Evolutionary conservation across 30 jellyfish, hydroid and myxozoan species (phyloP), one percentile per base, ranked within the genome.

Genomic region (Turritopsis dohrnii): DNA sequence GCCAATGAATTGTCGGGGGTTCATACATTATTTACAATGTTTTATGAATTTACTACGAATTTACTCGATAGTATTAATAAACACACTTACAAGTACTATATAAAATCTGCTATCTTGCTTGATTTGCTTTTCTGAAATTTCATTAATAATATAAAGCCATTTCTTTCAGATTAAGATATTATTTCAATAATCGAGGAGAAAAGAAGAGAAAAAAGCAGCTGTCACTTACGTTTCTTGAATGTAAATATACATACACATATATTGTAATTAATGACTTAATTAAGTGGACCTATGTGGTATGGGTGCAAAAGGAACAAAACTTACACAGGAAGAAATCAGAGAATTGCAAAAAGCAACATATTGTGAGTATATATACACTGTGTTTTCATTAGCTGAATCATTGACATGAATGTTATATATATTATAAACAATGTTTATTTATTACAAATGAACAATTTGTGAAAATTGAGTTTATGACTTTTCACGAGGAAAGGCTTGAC

Each of bases 281-380:
- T 41, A 41, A 41, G 60, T 41, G 60, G 60, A 41, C 60, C 60
- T 41, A 41, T 27, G 13, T 16, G 28, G 52, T 74, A 89, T 91
- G 97, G 97, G 97, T 31, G 96, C 89, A 85, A 91, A 91, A 84
- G 97, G 97, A 72, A 91, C 96, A 69, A 91, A 91, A 52, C 88
- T 91, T 18, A 83, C 96, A 17, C 97, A 84, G 81, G 97, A 91
- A 18, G 97, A 91, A 76, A 84, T 91, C 71, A 89, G 96, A 83
- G 96, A 87, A 75, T 90, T 91, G 83, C 97, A 91, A 81, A 91
- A 91, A 79, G 97, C 97, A 60, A 91, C 97, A 20, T 91, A 91
- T 75, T 91, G 97, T 91, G 85, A 83, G 96, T 84, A 21, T 60
- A 25, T 29, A n/a, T 72, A 5, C 52, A 16, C 53, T 41, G 13